Percentiles rank a stretch among this genome's conserved stretches.
Conservation (phyloP, 2,797 vertebrate species). For the Potorous gilbertii region DNA sequence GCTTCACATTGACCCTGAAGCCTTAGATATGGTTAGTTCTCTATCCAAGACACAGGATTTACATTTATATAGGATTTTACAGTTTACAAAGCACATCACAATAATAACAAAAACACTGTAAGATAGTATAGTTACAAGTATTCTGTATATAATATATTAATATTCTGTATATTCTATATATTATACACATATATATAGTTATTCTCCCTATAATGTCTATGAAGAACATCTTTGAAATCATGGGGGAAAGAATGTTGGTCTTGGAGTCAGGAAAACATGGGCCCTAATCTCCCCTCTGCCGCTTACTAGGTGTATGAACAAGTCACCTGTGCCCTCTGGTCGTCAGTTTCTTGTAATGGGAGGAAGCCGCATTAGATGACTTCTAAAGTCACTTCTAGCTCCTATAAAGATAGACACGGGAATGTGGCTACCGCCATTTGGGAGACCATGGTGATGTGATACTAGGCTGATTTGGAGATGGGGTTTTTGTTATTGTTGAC, state of each 20-base stretch:
- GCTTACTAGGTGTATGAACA: neutral
- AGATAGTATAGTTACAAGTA: neutral
- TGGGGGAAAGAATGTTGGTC: neutral
- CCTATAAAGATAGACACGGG: neutral
- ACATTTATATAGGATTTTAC: neutral
- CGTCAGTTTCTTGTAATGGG: neutral
- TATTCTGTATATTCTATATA: too few species aligned
- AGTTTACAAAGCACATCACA: neutral
- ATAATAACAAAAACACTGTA: neutral
- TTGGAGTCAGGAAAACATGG: neutral
- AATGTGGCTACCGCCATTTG: neutral
- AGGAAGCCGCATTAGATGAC: neutral
- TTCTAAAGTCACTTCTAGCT: neutral
- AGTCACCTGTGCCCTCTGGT: neutral
- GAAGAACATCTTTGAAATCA: neutral
- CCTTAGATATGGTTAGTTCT: neutral
- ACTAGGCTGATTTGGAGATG: neutral
- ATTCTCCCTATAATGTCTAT: neutral
- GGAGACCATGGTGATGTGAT: neutral
- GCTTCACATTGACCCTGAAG: neutral
- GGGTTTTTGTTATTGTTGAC: neutral
- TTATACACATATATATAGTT: neutral
- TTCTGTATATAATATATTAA: too few species aligned
- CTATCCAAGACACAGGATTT: neutral
- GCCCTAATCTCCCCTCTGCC: neutral